Evolutionary conservation across 2,797 vertebrate species (phyloP), one percentile per base, ranked within the genome.

Genomic region (Helarctos malayanus): DNA sequence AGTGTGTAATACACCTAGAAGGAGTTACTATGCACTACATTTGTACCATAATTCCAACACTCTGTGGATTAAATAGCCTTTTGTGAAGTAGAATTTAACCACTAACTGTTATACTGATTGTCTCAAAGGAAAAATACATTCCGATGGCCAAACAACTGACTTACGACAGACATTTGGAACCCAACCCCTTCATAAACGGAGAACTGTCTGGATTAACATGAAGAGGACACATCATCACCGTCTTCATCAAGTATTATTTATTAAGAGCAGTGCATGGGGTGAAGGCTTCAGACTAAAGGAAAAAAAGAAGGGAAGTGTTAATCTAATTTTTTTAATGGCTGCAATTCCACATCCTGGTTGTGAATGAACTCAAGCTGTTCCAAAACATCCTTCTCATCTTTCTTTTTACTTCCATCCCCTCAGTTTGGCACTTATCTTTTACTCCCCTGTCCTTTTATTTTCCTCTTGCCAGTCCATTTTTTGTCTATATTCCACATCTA

Each of bases 121-220:
- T 97, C 97, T 97, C 97, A 90, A 94, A 97, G 97, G 94, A 94
- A 94, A 98, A 96, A 92, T 88, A 79, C 93, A 84, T 96, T 87
- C 76, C 89, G 94, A 95, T 82, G 83, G 89, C 91, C 94, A 96
- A 97, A 95, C 95, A 96, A 96, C 89, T 93, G 86, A 76, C 76
- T 98, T 93, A 59, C 49, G 84, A 63, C 94, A 95, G 93, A 96
- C 81, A 88, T 93, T 95, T 96, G 94, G 96, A 95, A 97, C 52
- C 18, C 47, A 87, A 75, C 61, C 57, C 91, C 82, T 87, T 95
- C 86, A 85, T 93, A 97, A 94, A 87, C 82, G 73, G 83, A 81
- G 91, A 95, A 78, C 65, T 52, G 91, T 54, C 87, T 96, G 97
- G 95, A 97, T 97, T 85, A 97, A 75, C 96, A 95, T 89, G 95